Conservation (phyloP, 2,888 invertebrate genomes). For the Lasioglossum lativentre region DNA sequence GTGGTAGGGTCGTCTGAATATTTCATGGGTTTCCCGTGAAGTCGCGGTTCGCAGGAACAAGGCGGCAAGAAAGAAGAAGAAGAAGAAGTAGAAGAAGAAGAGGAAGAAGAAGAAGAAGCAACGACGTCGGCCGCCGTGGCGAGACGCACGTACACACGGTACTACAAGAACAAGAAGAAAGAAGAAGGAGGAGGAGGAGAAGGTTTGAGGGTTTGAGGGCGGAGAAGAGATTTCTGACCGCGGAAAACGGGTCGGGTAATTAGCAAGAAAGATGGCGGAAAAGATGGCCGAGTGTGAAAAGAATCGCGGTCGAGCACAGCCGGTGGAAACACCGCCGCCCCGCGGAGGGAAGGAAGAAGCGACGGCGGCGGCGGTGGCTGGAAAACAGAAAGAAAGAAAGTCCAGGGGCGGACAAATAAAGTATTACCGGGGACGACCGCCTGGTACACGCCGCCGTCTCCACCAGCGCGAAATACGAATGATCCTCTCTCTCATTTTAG, state of each 20-base stretch:
- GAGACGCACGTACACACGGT: background rate
- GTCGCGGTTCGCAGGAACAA: constrained; percentile 57
- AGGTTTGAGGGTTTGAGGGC: background rate
- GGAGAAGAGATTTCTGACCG: constrained; percentile 38
- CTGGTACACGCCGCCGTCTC: constrained; percentile 43
- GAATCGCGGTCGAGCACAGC: constrained; percentile 69
- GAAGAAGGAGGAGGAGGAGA: background rate
- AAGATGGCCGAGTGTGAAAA: constrained; percentile 75
- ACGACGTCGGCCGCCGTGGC: background rate
- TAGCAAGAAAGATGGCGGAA: constrained; percentile 77
- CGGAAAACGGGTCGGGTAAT: constrained; percentile 77
- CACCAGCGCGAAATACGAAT: constrained; percentile 57
- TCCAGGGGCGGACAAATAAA: constrained; percentile 72
- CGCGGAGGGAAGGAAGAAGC: constrained; percentile 50
- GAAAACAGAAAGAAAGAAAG: constrained; percentile 51
- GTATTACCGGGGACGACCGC: constrained; percentile 66
- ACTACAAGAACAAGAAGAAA: constrained; percentile 5
- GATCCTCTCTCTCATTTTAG: background rate
- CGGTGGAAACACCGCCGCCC: constrained; percentile 31
- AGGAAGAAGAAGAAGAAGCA: background rate
- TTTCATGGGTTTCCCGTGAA: constrained; percentile 77
- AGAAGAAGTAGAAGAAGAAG: background rate
- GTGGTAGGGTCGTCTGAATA: constrained; percentile 73
- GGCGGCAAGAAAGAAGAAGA: constrained; percentile 31
- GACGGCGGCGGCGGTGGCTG: background rate